These are phyloP conservation scores for Hemichromis elongatus DNA, from an alignment of 2,113 vertebrate genomes.

Conservation along the genomic window DNA sequence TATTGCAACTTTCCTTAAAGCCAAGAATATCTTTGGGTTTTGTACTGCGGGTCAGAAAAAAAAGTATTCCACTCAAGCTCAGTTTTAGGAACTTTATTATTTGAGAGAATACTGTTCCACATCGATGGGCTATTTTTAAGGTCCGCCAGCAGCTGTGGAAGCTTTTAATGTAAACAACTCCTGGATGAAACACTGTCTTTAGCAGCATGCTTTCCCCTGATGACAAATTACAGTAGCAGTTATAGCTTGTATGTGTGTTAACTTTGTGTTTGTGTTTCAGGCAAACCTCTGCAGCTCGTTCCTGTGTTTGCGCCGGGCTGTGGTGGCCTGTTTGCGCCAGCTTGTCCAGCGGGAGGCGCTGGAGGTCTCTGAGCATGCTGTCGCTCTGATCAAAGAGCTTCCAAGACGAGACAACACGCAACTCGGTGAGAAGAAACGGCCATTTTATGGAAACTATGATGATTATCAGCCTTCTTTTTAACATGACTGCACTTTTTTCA, in stretches of 20 bases:
- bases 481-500: neutral
- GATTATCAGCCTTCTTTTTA: neutral
- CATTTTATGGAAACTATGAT: neutral
- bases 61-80: neutral
- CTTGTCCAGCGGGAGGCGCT: conserved; percentile 87
- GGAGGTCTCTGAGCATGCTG: conserved; percentile 85
- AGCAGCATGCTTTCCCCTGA: neutral
- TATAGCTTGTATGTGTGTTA: conserved; percentile 3
- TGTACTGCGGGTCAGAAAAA: neutral
- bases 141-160: neutral
- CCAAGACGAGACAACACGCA: conserved; percentile 74
- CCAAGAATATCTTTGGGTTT: neutral
- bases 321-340: conserved; percentile 85
- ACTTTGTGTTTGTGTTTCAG: conserved; percentile 58
- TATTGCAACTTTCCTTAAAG: neutral
- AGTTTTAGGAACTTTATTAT: neutral
- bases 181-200: neutral
- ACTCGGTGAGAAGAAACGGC: conserved; percentile 70
- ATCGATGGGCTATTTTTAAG: neutral
- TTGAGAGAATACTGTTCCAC: neutral
- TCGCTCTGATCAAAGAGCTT: conserved; percentile 80
- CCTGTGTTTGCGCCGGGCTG: conserved; percentile 81
- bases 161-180: neutral
- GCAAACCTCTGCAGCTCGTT: conserved; percentile 87
- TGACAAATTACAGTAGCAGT: neutral